Evolutionary conservation across 2,888 invertebrate species (phyloP).

Genomic region (Plagiodera versicolora): DNA sequence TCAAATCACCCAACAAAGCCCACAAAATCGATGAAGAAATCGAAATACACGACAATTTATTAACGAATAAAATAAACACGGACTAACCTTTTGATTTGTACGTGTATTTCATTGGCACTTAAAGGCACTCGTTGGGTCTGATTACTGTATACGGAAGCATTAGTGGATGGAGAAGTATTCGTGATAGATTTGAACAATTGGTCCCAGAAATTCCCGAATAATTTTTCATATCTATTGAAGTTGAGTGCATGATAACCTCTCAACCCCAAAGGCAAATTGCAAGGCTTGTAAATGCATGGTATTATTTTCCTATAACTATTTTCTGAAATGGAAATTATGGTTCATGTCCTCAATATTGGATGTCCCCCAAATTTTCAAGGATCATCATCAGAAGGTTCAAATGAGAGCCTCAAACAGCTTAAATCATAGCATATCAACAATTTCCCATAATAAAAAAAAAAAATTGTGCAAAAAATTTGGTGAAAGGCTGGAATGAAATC

Average conservation of each 20-base stretch:
- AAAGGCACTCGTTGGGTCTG: not conserved
- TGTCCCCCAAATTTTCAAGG: too few relatives aligned
- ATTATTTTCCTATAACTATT: slow-evolving; percentile 31
- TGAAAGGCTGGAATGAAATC: too few relatives aligned
- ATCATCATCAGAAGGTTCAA: too few relatives aligned
- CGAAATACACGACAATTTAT: too few relatives aligned
- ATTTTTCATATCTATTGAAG: slow-evolving; percentile 56
- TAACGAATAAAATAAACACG: too few relatives aligned
- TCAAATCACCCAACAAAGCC: too few relatives aligned
- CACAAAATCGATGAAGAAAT: too few relatives aligned
- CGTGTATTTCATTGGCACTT: not conserved
- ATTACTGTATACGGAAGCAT: not conserved
- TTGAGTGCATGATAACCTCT: slow-evolving; percentile 68
- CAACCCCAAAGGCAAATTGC: slow-evolving; percentile 66
- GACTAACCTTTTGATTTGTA: not conserved
- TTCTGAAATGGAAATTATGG: slow-evolving; percentile 25
- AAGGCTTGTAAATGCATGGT: slow-evolving; percentile 33
- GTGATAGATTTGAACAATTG: slow-evolving; percentile 63
- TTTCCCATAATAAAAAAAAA: too few relatives aligned
- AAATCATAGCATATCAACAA: too few relatives aligned
- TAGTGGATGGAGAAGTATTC: not conserved
- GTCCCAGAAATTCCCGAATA: slow-evolving; percentile 71
- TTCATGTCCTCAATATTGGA: not conserved
- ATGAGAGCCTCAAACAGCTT: too few relatives aligned
- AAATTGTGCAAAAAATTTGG: too few relatives aligned